phyloP scores from a whole-genome alignment of 2,888 invertebrate genomes.

The Synergus itoensis region DNA sequence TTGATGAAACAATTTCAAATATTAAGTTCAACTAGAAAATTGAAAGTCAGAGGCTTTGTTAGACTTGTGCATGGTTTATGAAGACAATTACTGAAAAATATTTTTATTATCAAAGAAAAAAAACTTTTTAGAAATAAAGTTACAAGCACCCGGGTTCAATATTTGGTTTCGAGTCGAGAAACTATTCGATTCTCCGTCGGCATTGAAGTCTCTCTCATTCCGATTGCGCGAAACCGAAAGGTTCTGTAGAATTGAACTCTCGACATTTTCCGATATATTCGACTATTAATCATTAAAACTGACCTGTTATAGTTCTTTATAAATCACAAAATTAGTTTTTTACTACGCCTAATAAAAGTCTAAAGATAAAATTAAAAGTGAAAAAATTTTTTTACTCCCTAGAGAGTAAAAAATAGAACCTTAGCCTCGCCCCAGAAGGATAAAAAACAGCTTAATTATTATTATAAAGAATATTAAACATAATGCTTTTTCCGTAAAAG shows the following conservation, averaged over 20 bases:
- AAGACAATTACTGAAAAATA: background rate
- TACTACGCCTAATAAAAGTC: background rate
- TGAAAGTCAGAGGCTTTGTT: too few species aligned
- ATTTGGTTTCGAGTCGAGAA: conserved; percentile 5
- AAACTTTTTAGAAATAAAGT: background rate
- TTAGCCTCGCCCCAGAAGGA: too few species aligned
- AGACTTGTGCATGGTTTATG: too few species aligned
- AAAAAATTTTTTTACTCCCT: too few species aligned
- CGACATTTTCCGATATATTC: conserved; percentile 35
- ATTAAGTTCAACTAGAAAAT: too few species aligned
- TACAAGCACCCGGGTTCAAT: background rate
- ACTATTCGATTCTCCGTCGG: conserved; percentile 58
- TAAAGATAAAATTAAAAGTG: background rate
- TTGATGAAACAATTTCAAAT: background rate
- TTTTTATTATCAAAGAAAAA: background rate
- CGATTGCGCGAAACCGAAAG: conserved; percentile 50
- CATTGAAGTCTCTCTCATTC: conserved; percentile 66
- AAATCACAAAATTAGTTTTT: background rate
- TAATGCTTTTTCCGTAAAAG: too few species aligned
- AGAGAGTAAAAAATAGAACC: too few species aligned
- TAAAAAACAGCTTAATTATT: too few species aligned
- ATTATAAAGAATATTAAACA: too few species aligned
- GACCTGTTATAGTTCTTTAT: background rate
- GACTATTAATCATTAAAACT: background rate
- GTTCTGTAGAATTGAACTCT: conserved; percentile 43